Percentiles rank a stretch among this genome's conserved stretches.
phyloP scores from a whole-genome alignment of 2,797 vertebrate species.

The Amblyopsis hoosieri region DNA sequence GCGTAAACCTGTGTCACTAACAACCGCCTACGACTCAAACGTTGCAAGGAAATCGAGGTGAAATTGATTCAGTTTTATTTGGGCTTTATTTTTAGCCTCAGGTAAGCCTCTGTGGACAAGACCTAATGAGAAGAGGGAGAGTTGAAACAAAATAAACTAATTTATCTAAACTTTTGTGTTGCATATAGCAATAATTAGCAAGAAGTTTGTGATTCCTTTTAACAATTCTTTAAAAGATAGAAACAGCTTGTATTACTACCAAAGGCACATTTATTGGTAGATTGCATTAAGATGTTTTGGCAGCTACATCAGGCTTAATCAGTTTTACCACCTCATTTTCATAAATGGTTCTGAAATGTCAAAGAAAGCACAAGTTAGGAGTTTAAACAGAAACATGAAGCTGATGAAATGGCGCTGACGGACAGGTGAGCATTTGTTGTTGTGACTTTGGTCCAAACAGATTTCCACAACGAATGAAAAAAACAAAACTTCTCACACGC shows the following conservation, averaged over 20 bases:
- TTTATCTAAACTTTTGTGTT: not conserved
- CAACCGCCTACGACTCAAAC: slow-evolving; percentile 10
- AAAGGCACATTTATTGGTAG: not conserved
- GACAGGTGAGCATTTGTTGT: slow-evolving; percentile 49
- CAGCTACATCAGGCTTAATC: not conserved
- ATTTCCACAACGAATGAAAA: slow-evolving; percentile 58
- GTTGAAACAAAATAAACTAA: not conserved
- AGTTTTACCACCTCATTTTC: not conserved
- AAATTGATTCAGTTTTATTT: no score
- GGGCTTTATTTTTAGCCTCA: not conserved
- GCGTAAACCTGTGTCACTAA: slow-evolving; percentile 48
- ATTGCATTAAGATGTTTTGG: not conserved
- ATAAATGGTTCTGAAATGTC: not conserved
- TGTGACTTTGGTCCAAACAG: slow-evolving; percentile 46
- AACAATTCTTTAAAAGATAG: not conserved
- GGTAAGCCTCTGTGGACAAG: not conserved
- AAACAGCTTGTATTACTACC: not conserved
- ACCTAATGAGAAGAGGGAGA: slow-evolving; percentile 1
- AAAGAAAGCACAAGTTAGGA: slow-evolving; percentile 6
- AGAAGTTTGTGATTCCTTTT: no score
- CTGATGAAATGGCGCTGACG: slow-evolving; percentile 47
- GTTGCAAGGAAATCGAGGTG: not conserved
- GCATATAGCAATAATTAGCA: not conserved
- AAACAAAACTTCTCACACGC: slow-evolving; percentile 56
- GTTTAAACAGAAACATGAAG: slow-evolving; percentile 31